Conservation (phyloP, 2,888 invertebrate genomes). For the Dorcus parallelipipedus region DNA sequence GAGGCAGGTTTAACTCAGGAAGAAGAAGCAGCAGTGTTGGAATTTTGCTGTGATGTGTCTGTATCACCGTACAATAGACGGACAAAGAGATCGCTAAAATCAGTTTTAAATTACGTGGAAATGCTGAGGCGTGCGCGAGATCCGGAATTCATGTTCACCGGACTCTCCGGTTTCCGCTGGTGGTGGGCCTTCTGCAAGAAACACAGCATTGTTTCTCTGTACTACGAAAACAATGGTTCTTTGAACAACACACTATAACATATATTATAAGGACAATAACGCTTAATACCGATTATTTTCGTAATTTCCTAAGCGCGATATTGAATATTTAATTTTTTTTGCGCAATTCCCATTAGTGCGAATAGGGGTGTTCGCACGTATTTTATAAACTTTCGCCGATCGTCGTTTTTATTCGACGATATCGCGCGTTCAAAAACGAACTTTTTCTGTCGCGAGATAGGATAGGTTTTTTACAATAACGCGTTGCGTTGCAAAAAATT, state of each 20-base stretch:
- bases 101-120: conserved; percentile 65
- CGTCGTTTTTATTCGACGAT: not conserved
- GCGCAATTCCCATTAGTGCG: too few relatives aligned
- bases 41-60: conserved; percentile 71
- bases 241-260: conserved; percentile 8
- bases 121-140: conserved; percentile 58
- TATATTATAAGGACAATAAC: not conserved
- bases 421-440: not conserved
- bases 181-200: conserved; percentile 84
- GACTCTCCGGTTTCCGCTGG: conserved; percentile 73
- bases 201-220: conserved; percentile 68
- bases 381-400: not conserved
- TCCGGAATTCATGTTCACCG: conserved; percentile 64
- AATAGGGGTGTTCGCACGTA: too few relatives aligned
- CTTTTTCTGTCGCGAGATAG: not conserved
- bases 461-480: conserved; percentile 2
- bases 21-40: conserved; percentile 66
- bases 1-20: conserved; percentile 59
- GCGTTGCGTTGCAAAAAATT: not conserved
- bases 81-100: conserved; percentile 64
- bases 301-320: not conserved
- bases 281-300: not conserved
- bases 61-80: conserved; percentile 68
- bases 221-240: conserved; percentile 47
- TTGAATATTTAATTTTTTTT: not conserved